Base-by-base conservation (phyloP, 53 echinoderm and acorn worm species). In the Paracentrotus lividus region DNA sequence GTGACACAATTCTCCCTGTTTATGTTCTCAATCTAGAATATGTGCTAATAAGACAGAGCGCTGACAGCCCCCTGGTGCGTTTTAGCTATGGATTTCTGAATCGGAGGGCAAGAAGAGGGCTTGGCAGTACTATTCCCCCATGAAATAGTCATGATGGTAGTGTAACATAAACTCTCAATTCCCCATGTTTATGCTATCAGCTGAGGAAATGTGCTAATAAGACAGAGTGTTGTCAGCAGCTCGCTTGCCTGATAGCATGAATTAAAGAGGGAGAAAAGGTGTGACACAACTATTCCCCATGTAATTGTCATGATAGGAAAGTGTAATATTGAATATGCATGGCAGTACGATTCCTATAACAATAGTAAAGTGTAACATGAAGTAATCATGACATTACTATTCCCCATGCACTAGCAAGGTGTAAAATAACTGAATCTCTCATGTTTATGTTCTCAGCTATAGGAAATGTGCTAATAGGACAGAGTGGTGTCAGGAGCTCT, bases 381-480 rank as follows among this genome's bases (percentile, higher is more conserved):
- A n/a, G n/a, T n/a, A n/a, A n/a, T n/a, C n/a, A n/a, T n/a, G n/a
- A n/a, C n/a, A n/a, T n/a, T n/a, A n/a, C n/a, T n/a, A n/a, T n/a
- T n/a, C n/a, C n/a, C n/a, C n/a, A n/a, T n/a, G n/a, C n/a, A n/a
- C n/a, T n/a, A n/a, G n/a, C n/a, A n/a, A n/a, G n/a, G n/a, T n/a
- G n/a, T n/a, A n/a, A n/a, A n/a, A n/a, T n/a, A n/a, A n/a, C 43
- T 38, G 38, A 38, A 38, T 36, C 20, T 42, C 77, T 77, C 77
- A 38, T 77, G 77, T 77, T 77, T 77, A 77, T n/a, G 27, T 77
- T 77, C 43, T 23, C 77, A 43, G 40, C n/a, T 42, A 20, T n/a
- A 38, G 77, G 13, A 77, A n/a, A 43, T 77, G 77, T 77, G 77
- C 77, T 77, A 77, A 77, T 77, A 77, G 40, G 77, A 77, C 36